phyloP scores from a whole-genome alignment of 1,140 invertebrate genomes.

The Drosophila tani region DNA sequence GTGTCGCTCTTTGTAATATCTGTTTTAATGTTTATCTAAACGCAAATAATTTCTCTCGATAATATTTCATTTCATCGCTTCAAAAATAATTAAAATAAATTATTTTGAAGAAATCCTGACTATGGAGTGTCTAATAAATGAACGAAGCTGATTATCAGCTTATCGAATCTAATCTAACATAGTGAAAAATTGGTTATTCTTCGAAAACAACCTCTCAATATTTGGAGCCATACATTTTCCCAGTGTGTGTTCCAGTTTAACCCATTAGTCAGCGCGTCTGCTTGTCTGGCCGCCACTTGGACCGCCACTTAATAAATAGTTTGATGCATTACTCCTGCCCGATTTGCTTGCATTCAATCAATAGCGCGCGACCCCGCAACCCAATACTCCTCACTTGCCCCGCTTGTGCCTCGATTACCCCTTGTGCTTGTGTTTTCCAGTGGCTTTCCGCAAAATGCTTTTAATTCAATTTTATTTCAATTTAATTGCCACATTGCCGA shows the following conservation, averaged over 20 bases:
- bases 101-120: neutral
- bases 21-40: neutral
- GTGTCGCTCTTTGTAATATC: neutral
- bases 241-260: conserved; percentile 54
- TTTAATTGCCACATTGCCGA: conserved; percentile 80
- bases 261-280: conserved; percentile 67
- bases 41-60: neutral
- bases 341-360: conserved; percentile 71
- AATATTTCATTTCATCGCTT: neutral
- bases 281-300: conserved; percentile 71
- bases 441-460: conserved; percentile 81
- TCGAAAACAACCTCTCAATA: neutral
- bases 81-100: neutral
- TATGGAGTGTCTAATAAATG: neutral
- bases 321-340: conserved; percentile 74
- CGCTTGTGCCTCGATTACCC: neutral
- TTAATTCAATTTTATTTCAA: conserved; percentile 83
- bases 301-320: conserved; percentile 80
- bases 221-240: neutral
- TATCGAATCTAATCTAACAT: too few relatives aligned
- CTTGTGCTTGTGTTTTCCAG: conserved; percentile 53
- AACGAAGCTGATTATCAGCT: too few relatives aligned
- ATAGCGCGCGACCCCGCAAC: conserved; percentile 45
- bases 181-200: too few relatives aligned
- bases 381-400: neutral